Evolutionary conservation across 2,888 invertebrate genomes (phyloP).

Genomic region (Lingula anatina): DNA sequence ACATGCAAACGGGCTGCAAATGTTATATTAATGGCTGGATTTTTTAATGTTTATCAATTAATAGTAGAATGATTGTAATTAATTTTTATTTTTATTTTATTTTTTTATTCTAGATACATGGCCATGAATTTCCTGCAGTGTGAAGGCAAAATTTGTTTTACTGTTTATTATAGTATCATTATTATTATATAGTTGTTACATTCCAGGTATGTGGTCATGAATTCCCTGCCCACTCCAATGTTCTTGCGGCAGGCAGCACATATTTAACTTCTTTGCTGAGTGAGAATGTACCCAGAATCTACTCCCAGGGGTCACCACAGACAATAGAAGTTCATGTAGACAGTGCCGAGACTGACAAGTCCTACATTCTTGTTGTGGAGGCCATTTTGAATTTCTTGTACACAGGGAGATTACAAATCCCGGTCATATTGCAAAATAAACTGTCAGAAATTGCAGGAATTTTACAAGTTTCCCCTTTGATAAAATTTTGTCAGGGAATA

Average conservation of each 20-base stretch:
- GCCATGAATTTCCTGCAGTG: too few species aligned
- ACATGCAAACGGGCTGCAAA: too few species aligned
- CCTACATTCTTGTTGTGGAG: slow-evolving; percentile 35
- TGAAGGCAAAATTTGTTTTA: too few species aligned
- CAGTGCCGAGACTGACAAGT: slow-evolving; percentile 19
- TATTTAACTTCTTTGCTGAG: slow-evolving; percentile 41
- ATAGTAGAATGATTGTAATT: too few species aligned
- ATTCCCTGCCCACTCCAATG: slow-evolving; percentile 44
- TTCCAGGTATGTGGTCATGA: slow-evolving; percentile 38
- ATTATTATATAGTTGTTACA: slow-evolving; percentile 46
- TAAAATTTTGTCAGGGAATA: slow-evolving; percentile 16
- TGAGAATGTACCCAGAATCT: slow-evolving; percentile 39
- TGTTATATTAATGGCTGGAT: too few species aligned
- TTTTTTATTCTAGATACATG: too few species aligned
- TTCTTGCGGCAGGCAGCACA: slow-evolving; percentile 45
- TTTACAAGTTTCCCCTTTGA: slow-evolving; percentile 38
- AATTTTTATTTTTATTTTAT: too few species aligned
- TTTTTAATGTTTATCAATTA: too few species aligned
- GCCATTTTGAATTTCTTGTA: slow-evolving; percentile 46
- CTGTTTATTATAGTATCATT: too few species aligned
- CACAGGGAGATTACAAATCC: slow-evolving; percentile 32
- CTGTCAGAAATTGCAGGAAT: slow-evolving; percentile 43
- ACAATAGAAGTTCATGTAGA: slow-evolving; percentile 47
- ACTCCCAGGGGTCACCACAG: slow-evolving; percentile 43
- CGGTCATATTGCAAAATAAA: slow-evolving; percentile 20